Conservation (phyloP, 1,140 invertebrate species). For the Drosophila repleta region DNA sequence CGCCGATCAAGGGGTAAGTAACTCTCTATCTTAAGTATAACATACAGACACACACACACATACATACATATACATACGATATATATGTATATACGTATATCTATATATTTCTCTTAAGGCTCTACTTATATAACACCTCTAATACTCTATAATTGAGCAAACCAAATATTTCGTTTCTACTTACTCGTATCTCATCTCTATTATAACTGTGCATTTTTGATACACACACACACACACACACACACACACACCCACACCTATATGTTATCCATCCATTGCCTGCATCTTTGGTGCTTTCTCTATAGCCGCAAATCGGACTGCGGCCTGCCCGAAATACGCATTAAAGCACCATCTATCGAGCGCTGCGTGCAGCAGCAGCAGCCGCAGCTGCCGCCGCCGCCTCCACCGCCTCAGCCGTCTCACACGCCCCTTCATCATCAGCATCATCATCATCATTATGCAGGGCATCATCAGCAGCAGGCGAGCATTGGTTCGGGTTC, state of each 20-base stretch:
- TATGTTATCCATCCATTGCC: slow-evolving; percentile 22
- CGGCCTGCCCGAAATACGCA: slow-evolving; percentile 90
- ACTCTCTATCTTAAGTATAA: slow-evolving; percentile 18
- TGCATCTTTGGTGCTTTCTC: slow-evolving; percentile 11
- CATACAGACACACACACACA: not conserved
- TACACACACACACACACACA: slow-evolving; percentile 19
- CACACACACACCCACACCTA: slow-evolving; percentile 24
- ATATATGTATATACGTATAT: slow-evolving; percentile 2
- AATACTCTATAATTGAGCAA: slow-evolving; percentile 31
- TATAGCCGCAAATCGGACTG: slow-evolving; percentile 87
- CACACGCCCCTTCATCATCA: slow-evolving; percentile 53
- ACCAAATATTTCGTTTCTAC: slow-evolving; percentile 21
- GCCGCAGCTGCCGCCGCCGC: slow-evolving; percentile 62
- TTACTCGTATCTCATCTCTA: slow-evolving; percentile 21
- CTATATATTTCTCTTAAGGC: slow-evolving; percentile 13
- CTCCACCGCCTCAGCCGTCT: slow-evolving; percentile 16
- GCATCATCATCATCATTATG: slow-evolving; percentile 44
- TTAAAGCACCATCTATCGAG: slow-evolving; percentile 91
- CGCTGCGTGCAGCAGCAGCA: slow-evolving; percentile 85
- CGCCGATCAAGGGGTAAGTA: slow-evolving; percentile 74
- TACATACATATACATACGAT: not conserved
- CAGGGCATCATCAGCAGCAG: slow-evolving; percentile 74
- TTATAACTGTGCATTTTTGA: slow-evolving; percentile 43
- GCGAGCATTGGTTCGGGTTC: slow-evolving; percentile 83
- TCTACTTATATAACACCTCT: slow-evolving; percentile 28